Evolutionary conservation across 2,113 vertebrate species (phyloP).

Genomic region (Callocephalon fimbriatum): DNA sequence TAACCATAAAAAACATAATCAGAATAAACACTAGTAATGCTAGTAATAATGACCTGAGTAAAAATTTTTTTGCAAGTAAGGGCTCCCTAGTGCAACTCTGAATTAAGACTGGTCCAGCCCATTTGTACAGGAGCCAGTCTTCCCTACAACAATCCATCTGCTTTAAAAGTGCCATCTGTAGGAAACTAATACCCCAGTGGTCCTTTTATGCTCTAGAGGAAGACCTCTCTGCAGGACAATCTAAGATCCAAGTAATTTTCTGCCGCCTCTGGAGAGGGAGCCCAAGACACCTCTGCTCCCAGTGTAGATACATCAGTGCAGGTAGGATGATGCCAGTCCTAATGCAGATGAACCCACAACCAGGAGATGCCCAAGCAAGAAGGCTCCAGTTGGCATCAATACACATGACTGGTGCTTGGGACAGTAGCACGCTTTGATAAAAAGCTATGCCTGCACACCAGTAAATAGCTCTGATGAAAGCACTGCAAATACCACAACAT

Average conservation of each 20-base stretch:
- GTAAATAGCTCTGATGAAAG: not conserved
- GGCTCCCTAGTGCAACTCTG: not conserved
- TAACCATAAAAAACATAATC: not conserved
- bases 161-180: not conserved
- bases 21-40: not conserved
- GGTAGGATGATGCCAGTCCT: not conserved
- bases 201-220: not conserved
- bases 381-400: not conserved
- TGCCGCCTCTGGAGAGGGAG: not conserved
- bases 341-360: not conserved
- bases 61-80: not conserved
- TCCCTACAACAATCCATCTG: not conserved
- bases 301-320: rapidly evolving
- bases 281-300: not conserved
- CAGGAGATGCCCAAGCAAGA: not conserved
- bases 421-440: not conserved
- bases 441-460: not conserved
- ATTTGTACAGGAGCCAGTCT: not conserved
- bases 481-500: not conserved
- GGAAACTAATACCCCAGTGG: not conserved
- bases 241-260: not conserved
- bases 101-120: not conserved
- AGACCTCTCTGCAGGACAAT: not conserved
- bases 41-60: not conserved
- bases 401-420: not conserved